Conservation (phyloP, 2,113 vertebrate genomes). For the Takifugu bimaculatus region DNA sequence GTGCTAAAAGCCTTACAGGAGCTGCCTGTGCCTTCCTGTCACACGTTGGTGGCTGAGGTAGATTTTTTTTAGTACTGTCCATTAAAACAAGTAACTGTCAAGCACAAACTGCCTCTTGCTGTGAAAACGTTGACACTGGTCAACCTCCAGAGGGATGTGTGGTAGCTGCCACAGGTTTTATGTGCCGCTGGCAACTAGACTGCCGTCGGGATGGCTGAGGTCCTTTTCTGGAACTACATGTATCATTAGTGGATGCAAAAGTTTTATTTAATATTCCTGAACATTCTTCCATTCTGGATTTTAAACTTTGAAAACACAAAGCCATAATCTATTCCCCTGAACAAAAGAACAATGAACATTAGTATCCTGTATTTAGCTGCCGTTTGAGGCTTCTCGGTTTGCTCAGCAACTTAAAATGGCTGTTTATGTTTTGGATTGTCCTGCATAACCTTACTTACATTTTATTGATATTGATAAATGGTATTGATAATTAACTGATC, state of each 20-base stretch:
- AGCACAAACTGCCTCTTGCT: conserved; percentile 35
- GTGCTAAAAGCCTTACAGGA: too few relatives aligned
- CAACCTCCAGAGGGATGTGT: conserved; percentile 34
- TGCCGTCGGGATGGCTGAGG: conserved; percentile 26
- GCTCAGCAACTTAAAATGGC: too few relatives aligned
- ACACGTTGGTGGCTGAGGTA: conserved; percentile 52
- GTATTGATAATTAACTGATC: too few relatives aligned
- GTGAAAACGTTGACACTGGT: conserved; percentile 48
- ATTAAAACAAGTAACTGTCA: conserved; percentile 47
- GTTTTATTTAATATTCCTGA: neutral
- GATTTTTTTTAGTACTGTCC: conserved; percentile 38
- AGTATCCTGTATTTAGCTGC: too few relatives aligned
- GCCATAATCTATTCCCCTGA: neutral
- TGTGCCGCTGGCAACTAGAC: conserved; percentile 21
- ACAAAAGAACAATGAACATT: neutral
- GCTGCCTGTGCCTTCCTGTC: conserved; percentile 28
- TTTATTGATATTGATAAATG: too few relatives aligned
- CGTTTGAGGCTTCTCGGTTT: too few relatives aligned
- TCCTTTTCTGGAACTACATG: conserved; percentile 34
- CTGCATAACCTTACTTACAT: too few relatives aligned
- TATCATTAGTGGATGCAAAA: conserved; percentile 11
- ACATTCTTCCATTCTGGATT: neutral
- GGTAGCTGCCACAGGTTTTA: conserved; percentile 18
- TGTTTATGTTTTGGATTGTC: too few relatives aligned
- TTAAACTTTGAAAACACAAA: neutral